phyloP scores from a whole-genome alignment of 2,888 invertebrate species.

The Stegana nigrithorax region DNA sequence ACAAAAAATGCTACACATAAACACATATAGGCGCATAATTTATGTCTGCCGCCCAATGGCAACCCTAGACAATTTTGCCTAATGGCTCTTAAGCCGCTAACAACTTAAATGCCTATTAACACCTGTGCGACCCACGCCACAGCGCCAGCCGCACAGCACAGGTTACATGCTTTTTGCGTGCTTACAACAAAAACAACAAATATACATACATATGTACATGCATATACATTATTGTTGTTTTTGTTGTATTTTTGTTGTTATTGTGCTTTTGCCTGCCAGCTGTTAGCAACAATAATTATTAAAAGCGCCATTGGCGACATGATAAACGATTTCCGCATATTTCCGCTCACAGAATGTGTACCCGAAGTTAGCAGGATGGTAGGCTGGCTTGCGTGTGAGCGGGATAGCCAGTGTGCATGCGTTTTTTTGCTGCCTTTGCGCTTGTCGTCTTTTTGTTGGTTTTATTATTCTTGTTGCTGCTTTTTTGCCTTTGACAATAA shows the following conservation, averaged over 20 bases:
- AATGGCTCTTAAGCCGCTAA: constrained; percentile 6
- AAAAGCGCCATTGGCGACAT: constrained; percentile 60
- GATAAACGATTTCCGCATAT: constrained; percentile 61
- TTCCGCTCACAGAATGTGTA: constrained; percentile 34
- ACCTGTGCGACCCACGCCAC: constrained; percentile 13
- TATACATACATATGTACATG: neutral
- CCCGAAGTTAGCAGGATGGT: neutral
- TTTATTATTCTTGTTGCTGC: neutral
- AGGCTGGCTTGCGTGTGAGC: neutral
- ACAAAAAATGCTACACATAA: no score
- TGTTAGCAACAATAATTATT: constrained; percentile 29
- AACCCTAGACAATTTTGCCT: no score
- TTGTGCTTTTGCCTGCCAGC: constrained; percentile 2
- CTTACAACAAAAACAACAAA: neutral
- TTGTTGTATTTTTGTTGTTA: neutral
- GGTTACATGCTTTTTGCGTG: constrained; percentile 3
- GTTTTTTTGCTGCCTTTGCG: neutral
- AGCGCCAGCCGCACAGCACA: neutral
- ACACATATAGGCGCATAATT: neutral
- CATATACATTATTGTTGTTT: neutral
- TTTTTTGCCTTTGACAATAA: constrained; percentile 10
- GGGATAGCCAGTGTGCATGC: no score
- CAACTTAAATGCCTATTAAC: constrained; percentile 15
- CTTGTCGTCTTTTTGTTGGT: neutral
- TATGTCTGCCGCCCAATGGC: neutral